phyloP scores from a whole-genome alignment of 2,888 invertebrate genomes.

The Stomorhina lunata region DNA sequence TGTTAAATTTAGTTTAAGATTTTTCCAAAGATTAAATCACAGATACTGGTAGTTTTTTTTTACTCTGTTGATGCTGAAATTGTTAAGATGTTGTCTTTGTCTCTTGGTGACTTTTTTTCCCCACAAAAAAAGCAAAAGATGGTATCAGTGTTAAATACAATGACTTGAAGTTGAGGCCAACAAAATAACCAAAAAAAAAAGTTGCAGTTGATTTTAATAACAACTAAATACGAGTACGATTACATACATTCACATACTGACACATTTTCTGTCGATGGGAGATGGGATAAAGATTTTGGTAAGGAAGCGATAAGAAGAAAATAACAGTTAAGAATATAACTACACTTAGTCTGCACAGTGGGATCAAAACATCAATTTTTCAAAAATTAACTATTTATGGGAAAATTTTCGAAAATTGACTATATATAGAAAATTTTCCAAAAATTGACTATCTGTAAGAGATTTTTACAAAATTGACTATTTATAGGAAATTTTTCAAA shows the following conservation, averaged over 20 bases:
- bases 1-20: constrained; percentile 56
- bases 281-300: neutral
- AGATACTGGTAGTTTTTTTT: neutral
- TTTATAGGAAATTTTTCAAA: too few species aligned
- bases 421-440: too few species aligned
- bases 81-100: neutral
- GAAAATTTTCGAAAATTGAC: too few species aligned
- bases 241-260: neutral
- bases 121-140: constrained; percentile 45
- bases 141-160: constrained; percentile 59
- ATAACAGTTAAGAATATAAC: neutral
- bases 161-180: constrained; percentile 25
- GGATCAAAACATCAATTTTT: too few species aligned
- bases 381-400: too few species aligned
- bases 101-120: neutral
- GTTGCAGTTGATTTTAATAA: neutral
- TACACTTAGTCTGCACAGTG: too few species aligned
- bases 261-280: neutral
- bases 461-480: too few species aligned
- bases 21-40: constrained; percentile 55
- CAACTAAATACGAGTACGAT: too few species aligned
- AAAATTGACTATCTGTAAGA: too few species aligned
- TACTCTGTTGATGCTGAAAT: neutral
- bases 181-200: neutral
- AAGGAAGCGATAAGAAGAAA: neutral